Evolutionary conservation across 2,888 invertebrate species (phyloP).

Genomic region (Venusia cambrica): DNA sequence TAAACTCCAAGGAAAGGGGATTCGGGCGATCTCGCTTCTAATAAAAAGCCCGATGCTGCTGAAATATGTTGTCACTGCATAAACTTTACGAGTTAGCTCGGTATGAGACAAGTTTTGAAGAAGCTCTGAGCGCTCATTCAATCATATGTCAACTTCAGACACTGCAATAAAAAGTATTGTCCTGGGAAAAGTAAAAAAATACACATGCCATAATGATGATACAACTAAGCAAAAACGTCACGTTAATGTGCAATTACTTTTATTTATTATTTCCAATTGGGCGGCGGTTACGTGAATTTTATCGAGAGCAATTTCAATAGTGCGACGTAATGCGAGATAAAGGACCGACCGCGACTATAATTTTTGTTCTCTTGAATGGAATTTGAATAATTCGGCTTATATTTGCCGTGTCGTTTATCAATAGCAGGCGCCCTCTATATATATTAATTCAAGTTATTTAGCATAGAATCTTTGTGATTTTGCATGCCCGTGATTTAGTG

Average conservation of each 20-base stretch:
- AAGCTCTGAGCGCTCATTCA: conserved; percentile 43
- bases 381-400: conserved; percentile 67
- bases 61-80: conserved; percentile 79
- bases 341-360: conserved; percentile 61
- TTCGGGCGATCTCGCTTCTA: conserved; percentile 70
- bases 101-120: conserved; percentile 58
- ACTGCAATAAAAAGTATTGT: conserved; percentile 21
- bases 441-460: conserved; percentile 53
- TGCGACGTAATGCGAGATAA: conserved; percentile 58
- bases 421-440: conserved; percentile 31
- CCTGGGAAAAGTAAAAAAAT: conserved; percentile 25
- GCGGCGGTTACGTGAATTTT: conserved; percentile 58
- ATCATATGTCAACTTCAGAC: conserved; percentile 40
- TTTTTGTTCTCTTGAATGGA: conserved; percentile 60
- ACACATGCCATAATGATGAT: conserved; percentile 32
- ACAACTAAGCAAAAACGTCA: conserved; percentile 41
- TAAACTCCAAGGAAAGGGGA: conserved; percentile 62
- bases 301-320: conserved; percentile 75
- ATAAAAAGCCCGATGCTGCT: conserved; percentile 68
- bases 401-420: conserved; percentile 59
- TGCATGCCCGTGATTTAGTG: conserved; percentile 47
- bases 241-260: conserved; percentile 64
- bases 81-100: conserved; percentile 72
- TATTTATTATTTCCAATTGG: conserved; percentile 70
- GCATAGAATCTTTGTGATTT: conserved; percentile 44